phyloP scores from a whole-genome alignment of 2,113 vertebrate genomes.

The Dipodomys stephensi region DNA sequence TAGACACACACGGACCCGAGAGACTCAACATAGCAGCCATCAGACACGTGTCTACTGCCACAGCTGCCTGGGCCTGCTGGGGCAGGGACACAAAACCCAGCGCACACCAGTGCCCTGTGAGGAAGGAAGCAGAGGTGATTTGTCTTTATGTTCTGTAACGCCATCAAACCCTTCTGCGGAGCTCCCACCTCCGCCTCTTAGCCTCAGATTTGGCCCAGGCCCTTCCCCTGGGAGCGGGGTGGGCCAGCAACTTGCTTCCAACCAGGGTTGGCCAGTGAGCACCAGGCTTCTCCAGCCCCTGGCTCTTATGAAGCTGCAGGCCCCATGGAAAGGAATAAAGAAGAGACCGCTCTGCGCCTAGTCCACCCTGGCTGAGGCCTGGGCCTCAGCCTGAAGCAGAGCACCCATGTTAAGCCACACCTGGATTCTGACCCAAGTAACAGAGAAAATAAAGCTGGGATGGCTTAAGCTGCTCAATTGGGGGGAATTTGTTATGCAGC shows the following conservation, averaged over 20 bases:
- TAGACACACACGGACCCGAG: background rate
- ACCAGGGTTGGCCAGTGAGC: too few species aligned
- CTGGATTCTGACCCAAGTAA: background rate
- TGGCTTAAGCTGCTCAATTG: too few species aligned
- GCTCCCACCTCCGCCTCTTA: too few species aligned
- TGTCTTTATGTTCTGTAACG: too few species aligned
- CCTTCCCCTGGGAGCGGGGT: too few species aligned
- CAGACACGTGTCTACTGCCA: background rate
- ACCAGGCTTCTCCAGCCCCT: background rate
- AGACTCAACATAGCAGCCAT: background rate
- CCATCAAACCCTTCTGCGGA: too few species aligned
- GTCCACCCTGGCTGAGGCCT: accelerated
- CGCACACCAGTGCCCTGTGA: background rate
- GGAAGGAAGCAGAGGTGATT: too few species aligned
- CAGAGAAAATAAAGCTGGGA: accelerated
- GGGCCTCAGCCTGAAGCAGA: background rate
- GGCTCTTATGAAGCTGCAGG: background rate
- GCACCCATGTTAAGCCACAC: background rate
- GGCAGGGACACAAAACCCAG: background rate
- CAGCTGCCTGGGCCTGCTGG: background rate
- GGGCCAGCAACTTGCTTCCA: too few species aligned
- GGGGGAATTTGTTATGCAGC: accelerated
- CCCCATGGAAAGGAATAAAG: background rate
- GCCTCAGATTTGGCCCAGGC: too few species aligned
- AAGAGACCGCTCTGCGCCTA: accelerated